Evolutionary conservation across 2,113 vertebrate species (phyloP).

Genomic region (Notothenia rossii): DNA sequence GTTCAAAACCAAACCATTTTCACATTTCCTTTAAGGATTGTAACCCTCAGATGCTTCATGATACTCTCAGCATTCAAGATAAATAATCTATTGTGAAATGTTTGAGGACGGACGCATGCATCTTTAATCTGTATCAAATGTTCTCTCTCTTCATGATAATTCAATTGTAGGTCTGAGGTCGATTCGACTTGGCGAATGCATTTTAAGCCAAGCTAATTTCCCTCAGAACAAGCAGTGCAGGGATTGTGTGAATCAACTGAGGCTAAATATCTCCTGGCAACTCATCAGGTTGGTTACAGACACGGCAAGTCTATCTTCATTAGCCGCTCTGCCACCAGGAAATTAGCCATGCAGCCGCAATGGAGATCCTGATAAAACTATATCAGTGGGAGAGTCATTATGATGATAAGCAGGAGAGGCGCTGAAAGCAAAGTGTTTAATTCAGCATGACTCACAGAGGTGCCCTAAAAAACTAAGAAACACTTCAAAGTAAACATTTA

Average conservation of each 20-base stretch:
- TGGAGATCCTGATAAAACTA: constrained; percentile 46
- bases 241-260: constrained; percentile 12
- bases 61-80: not conserved
- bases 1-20: too few species aligned
- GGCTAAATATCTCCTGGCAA: constrained; percentile 51
- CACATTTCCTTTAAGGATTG: too few species aligned
- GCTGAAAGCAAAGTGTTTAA: constrained; percentile 16
- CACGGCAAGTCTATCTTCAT: constrained; percentile 70
- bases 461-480: constrained; percentile 17
- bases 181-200: constrained; percentile 22
- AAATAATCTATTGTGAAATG: constrained; percentile 1
- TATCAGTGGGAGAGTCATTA: constrained; percentile 40
- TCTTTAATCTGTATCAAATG: constrained; percentile 10
- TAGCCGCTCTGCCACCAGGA: constrained; percentile 50
- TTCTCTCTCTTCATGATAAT: constrained; percentile 11
- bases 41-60: too few species aligned
- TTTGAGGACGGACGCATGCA: not conserved
- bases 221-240: not conserved
- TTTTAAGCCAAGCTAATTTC: not conserved
- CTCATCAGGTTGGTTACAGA: constrained; percentile 62
- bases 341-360: constrained; percentile 63
- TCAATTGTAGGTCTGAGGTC: constrained; percentile 6
- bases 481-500: constrained; percentile 57
- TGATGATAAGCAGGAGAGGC: constrained; percentile 30
- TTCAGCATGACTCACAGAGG: not conserved